Percentiles rank a stretch among this genome's conserved stretches.
phyloP scores from a whole-genome alignment of 92 coral and sea anemone genomes.

The Metridium senile region DNA sequence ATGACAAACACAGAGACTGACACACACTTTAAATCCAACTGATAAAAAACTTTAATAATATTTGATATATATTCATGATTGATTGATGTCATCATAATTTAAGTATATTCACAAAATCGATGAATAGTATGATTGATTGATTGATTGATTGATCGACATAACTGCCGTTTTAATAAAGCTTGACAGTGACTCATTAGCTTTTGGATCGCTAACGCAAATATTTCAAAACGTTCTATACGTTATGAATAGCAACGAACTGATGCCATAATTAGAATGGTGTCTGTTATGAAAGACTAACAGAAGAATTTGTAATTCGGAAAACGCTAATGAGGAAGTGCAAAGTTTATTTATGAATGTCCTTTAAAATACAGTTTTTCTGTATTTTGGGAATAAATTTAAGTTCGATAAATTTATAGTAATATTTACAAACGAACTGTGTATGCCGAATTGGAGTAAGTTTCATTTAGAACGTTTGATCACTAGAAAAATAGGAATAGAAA shows the following conservation, averaged over 20 bases:
- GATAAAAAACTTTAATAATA: constrained; percentile 27
- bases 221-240: too few relatives aligned
- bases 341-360: background rate
- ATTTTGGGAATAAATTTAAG: background rate
- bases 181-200: background rate
- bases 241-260: too few relatives aligned
- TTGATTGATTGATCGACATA: background rate
- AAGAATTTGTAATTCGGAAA: too few relatives aligned
- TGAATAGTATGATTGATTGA: background rate
- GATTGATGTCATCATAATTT: background rate
- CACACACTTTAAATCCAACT: background rate
- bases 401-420: background rate
- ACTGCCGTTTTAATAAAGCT: background rate
- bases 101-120: too few relatives aligned
- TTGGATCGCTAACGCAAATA: too few relatives aligned
- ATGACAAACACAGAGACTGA: background rate
- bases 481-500: constrained; percentile 33
- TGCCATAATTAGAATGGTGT: too few relatives aligned
- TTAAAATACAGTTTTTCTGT: background rate
- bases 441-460: background rate
- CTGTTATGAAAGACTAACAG: too few relatives aligned
- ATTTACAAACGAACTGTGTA: constrained; percentile 2
- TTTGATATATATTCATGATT: background rate
- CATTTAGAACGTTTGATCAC: background rate
- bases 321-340: too few relatives aligned